phyloP scores from a whole-genome alignment of 2,113 vertebrate genomes.

The Catharus minimus region DNA sequence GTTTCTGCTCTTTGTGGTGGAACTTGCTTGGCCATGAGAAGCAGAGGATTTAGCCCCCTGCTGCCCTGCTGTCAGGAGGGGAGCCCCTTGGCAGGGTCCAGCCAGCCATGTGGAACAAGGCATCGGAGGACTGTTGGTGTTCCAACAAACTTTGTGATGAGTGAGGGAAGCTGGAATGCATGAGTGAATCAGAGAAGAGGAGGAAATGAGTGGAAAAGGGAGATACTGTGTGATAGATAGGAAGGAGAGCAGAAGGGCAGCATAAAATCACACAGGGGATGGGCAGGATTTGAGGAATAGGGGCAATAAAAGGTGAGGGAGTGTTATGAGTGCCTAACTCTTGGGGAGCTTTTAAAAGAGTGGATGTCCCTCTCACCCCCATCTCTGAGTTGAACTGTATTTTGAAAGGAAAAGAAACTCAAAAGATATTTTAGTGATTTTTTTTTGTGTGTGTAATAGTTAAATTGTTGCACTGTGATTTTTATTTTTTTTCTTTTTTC shows the following conservation, averaged over 20 bases:
- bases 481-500: not conserved
- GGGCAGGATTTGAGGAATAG: conserved; percentile 7
- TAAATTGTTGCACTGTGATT: not conserved
- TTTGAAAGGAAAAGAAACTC: not conserved
- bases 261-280: not conserved
- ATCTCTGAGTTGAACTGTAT: not conserved
- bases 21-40: not conserved
- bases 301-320: conserved; percentile 22
- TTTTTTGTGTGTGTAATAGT: not conserved
- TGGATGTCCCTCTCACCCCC: no score
- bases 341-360: not conserved
- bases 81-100: not conserved
- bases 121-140: not conserved
- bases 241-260: conserved; percentile 8
- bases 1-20: not conserved
- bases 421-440: not conserved
- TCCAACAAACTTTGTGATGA: not conserved
- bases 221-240: not conserved
- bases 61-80: not conserved
- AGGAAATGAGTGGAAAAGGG: not conserved
- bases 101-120: not conserved
- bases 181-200: not conserved
- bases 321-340: not conserved
- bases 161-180: conserved; percentile 11
- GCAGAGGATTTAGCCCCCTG: not conserved